Base-by-base conservation (phyloP, 2,113 vertebrate genomes). In the Amblyopsis rosae region DNA sequence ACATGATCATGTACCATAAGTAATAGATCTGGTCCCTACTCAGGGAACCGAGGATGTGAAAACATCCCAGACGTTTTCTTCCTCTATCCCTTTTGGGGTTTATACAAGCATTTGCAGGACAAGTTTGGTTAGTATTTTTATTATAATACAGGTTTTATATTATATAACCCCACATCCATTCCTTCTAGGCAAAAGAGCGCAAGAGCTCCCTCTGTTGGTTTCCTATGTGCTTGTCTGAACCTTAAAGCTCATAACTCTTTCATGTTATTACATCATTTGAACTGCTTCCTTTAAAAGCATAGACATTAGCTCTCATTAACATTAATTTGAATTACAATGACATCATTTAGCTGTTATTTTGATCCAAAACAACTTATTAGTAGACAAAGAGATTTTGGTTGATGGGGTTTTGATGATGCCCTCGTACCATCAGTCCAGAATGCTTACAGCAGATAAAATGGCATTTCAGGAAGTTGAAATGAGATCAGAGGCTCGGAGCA, bases 201-300 rank as follows among this genome's bases (percentile, higher is more conserved):
- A 59, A 33, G 50, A 65, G 82, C 86, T 67, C 88, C 88, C 84
- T 84, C 87, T 89, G 65, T 69, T 85, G 86, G 80, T 33, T 17
- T 62, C 3, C 63, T 45, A 12, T 32, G 19, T 15, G 47, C 45
- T 7, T 41, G 58, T 32, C 3, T 19, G 6, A 8, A 56, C 19
- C 9, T 56, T 9, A 17, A 26, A 9, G 15, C 19, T 56, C n/a
- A 56, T 16, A 10, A 56, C 54, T 10, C 19, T 56, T 56, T 19
- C 4, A 56, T n/a, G 17, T 19, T 17, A 19, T 41, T 41, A 2
- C 26, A 26, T 26, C 26, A 26, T 26, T 2, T 26, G 26, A 26
- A 26, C 26, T 26, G 26, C 26, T 26, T 26, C 26, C 26, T 26
- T 26, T 26, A 26, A 26, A 26, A 26, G 26, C 26, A 26, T 26